Percentiles rank a stretch among this genome's conserved stretches.
These are phyloP conservation scores for Campylomormyrus numenius DNA, from an alignment of 2,113 vertebrate species.

Conservation along the genomic window DNA sequence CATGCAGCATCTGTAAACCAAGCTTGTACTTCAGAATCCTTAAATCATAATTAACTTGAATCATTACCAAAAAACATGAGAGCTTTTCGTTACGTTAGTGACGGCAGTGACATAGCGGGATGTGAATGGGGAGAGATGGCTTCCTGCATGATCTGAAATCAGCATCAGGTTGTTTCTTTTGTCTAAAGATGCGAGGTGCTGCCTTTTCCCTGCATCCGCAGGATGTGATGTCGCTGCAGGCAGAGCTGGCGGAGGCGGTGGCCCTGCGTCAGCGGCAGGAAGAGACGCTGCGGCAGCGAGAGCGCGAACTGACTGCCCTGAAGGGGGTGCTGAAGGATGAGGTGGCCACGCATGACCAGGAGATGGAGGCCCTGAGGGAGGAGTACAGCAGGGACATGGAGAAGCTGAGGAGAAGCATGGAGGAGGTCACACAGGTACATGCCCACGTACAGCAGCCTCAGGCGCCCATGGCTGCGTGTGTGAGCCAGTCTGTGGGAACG, in stretches of 20 bases:
- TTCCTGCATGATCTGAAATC: not conserved
- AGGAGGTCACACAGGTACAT: constrained; percentile 72
- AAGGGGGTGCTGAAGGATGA: constrained; percentile 71
- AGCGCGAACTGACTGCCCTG: constrained; percentile 66
- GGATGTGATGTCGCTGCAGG: constrained; percentile 70
- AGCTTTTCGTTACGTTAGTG: not conserved
- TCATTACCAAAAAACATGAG: not conserved
- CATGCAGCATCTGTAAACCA: not conserved
- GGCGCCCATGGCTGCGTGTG: not conserved
- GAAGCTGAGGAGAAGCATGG: constrained; percentile 71
- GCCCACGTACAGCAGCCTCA: not conserved
- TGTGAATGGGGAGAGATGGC: not conserved
- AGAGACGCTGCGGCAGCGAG: constrained; percentile 65
- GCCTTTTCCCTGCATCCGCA: constrained; percentile 33
- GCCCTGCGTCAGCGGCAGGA: constrained; percentile 65
- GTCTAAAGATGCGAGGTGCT: not conserved
- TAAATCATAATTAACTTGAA: not conserved
- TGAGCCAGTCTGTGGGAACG: not conserved
- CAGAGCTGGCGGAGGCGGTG: constrained; percentile 69
- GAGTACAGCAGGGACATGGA: constrained; percentile 76
- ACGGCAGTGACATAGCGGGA: not conserved
- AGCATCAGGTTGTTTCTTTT: not conserved
- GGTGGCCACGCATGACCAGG: constrained; percentile 63
- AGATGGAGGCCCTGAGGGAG: constrained; percentile 68
- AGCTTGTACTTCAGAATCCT: not conserved